Percentiles rank a stretch among this genome's conserved stretches.
Evolutionary conservation across 1,140 invertebrate genomes (phyloP).

Genomic region (Frieseomelitta varia): DNA sequence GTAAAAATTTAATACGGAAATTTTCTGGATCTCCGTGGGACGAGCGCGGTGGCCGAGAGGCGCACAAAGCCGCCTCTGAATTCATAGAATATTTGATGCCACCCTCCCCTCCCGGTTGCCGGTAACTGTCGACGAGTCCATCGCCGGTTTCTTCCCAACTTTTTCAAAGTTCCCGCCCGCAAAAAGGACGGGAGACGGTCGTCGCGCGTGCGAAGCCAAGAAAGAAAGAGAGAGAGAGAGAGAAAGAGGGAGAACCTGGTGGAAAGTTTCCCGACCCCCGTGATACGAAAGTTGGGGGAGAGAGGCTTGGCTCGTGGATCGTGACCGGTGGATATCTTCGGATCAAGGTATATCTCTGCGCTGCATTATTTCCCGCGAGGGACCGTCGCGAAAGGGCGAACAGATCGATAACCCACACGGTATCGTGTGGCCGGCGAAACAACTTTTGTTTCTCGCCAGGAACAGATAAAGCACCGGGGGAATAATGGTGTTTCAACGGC

Average conservation of each 20-base stretch:
- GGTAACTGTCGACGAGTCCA: constrained; percentile 54
- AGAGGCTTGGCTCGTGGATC: constrained; percentile 48
- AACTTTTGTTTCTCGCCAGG: constrained; percentile 67
- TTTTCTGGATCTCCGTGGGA: constrained; percentile 45
- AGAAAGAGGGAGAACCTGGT: no score
- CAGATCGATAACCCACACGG: constrained; percentile 72
- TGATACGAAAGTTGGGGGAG: constrained; percentile 71
- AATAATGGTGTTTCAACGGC: constrained; percentile 58
- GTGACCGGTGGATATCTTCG: constrained; percentile 69
- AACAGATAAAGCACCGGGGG: constrained; percentile 58
- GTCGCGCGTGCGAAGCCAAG: background rate
- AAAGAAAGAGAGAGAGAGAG: no score
- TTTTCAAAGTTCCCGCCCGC: constrained; percentile 67
- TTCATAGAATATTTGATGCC: constrained; percentile 78
- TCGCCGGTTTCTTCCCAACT: constrained; percentile 51
- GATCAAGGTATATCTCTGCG: constrained; percentile 72
- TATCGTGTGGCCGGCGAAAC: constrained; percentile 45
- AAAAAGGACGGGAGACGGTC: background rate
- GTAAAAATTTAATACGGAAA: constrained; percentile 67
- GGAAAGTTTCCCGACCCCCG: constrained; percentile 56
- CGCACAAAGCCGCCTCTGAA: constrained; percentile 70
- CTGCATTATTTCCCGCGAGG: constrained; percentile 76
- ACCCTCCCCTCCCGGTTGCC: no score
- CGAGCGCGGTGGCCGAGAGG: constrained; percentile 31
- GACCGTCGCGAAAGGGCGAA: constrained; percentile 70